These are phyloP conservation scores for Atlantisia rogersi DNA, from an alignment of 2,113 vertebrate species.

Conservation along the genomic window DNA sequence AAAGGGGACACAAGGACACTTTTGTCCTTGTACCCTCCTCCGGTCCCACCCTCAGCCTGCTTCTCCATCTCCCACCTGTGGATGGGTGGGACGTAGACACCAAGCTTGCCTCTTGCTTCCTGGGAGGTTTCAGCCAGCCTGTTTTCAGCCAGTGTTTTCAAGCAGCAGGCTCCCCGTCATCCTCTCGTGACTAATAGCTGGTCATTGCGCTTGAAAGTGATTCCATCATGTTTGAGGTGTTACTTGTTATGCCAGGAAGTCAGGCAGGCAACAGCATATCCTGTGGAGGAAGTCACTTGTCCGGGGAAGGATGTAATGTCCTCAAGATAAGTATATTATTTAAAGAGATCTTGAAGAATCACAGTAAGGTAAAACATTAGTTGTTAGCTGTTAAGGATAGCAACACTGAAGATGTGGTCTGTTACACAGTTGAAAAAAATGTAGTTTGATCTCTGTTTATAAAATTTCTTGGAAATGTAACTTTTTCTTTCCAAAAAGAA, in stretches of 20 bases:
- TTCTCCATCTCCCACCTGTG: neutral
- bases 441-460: neutral
- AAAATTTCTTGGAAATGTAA: neutral
- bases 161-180: accelerated
- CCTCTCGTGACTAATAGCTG: neutral
- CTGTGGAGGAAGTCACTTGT: neutral
- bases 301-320: neutral
- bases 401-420: neutral
- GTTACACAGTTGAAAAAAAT: neutral
- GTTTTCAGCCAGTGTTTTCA: too few relatives aligned
- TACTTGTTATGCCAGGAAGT: neutral
- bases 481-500: neutral
- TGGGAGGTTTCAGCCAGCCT: neutral
- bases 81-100: neutral
- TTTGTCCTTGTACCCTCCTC: neutral
- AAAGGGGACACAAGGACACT: neutral
- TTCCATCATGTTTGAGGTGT: neutral
- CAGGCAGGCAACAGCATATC: neutral
- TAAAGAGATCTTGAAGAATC: neutral
- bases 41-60: neutral
- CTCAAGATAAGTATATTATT: neutral
- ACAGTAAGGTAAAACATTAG: neutral
- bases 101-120: neutral
- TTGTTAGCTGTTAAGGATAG: neutral
- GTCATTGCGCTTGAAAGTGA: neutral